Evolutionary conservation across 2,888 invertebrate species (phyloP).

Genomic region (Hedya salicella): DNA sequence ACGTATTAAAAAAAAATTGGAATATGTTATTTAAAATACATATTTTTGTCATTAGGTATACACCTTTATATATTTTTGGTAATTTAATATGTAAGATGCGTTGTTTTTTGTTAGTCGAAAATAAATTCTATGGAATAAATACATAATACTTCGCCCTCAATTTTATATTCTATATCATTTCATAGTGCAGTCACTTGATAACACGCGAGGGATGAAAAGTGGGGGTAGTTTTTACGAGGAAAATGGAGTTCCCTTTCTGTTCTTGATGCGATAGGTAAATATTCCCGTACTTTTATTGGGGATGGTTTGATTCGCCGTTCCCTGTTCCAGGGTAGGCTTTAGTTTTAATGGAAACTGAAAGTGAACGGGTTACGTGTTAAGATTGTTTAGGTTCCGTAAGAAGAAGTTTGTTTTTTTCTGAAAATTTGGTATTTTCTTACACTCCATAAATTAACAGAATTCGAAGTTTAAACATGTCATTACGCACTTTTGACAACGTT

Average conservation of each 20-base stretch:
- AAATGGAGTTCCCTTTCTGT: slow-evolving; percentile 66
- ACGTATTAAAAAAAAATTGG: no score
- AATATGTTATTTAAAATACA: no score
- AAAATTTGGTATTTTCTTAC: background rate
- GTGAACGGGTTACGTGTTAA: slow-evolving; percentile 10
- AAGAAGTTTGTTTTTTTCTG: background rate
- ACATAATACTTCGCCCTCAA: background rate
- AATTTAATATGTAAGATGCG: background rate
- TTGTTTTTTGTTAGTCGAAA: background rate
- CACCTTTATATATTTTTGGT: no score
- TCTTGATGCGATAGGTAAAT: slow-evolving; percentile 66
- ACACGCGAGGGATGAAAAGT: slow-evolving; percentile 60
- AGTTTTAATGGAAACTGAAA: slow-evolving; percentile 37
- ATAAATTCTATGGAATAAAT: background rate
- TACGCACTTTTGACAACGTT: no score
- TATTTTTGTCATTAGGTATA: no score
- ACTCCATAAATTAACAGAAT: no score
- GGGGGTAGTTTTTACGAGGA: slow-evolving; percentile 74
- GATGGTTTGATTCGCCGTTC: slow-evolving; percentile 48
- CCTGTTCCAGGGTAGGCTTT: slow-evolving; percentile 41
- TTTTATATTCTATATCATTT: slow-evolving; percentile 14
- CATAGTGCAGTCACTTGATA: slow-evolving; percentile 41
- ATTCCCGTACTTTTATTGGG: slow-evolving; percentile 53
- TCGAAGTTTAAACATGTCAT: no score
- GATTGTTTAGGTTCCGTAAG: slow-evolving; percentile 4